Conservation (phyloP, 2,797 vertebrate species). For the Vultur gryphus region DNA sequence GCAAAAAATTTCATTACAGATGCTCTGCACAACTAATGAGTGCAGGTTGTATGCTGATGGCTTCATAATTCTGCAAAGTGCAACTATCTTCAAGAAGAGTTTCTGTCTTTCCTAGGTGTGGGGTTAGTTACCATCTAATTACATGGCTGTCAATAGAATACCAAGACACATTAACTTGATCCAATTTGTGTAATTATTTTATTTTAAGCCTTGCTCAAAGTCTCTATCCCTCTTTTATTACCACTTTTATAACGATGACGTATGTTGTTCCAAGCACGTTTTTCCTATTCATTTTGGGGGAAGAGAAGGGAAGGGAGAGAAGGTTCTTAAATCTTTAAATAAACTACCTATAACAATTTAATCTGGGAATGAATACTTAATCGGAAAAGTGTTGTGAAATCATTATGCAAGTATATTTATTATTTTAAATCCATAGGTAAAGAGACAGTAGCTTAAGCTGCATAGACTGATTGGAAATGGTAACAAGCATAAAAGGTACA, state of each 20-base stretch:
- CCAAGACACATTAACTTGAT: not conserved
- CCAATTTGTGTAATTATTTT: not conserved
- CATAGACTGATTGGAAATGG: not conserved
- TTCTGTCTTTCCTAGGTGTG: not conserved
- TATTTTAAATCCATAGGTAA: not conserved
- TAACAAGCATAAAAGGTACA: not conserved
- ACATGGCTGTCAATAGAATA: not conserved
- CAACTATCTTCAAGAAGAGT: not conserved
- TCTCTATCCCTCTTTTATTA: not conserved
- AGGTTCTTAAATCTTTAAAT: not conserved
- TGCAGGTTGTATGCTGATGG: not conserved
- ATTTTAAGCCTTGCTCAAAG: not conserved
- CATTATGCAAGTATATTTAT: not conserved
- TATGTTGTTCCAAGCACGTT: not conserved
- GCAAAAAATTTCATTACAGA: not conserved
- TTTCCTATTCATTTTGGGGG: not conserved
- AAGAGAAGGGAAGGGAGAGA: not conserved
- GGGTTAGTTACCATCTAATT: not conserved
- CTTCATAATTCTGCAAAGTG: not conserved
- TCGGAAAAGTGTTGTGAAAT: not conserved
- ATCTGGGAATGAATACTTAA: not conserved
- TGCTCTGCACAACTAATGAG: not conserved
- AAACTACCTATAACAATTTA: not conserved
- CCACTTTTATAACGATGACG: not conserved
- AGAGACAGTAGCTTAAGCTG: not conserved